Evolutionary conservation across 1,140 invertebrate species (phyloP).

Genomic region (Heliconius eleuchia): DNA sequence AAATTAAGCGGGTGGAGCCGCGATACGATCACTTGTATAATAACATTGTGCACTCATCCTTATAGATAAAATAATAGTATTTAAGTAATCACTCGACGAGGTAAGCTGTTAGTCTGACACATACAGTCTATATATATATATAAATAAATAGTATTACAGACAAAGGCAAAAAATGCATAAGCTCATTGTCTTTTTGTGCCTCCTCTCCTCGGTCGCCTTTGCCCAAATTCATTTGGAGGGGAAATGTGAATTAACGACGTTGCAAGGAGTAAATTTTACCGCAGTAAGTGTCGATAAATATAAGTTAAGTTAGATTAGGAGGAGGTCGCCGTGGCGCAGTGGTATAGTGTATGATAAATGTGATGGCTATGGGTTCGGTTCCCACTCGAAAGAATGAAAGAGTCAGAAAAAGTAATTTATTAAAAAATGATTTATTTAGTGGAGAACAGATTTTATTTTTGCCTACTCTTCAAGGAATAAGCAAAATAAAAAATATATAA

Average conservation of each 20-base stretch:
- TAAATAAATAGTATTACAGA: neutral
- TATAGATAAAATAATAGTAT: conserved; percentile 9
- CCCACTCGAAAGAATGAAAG: too few relatives aligned
- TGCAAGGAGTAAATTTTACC: neutral
- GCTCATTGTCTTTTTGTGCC: neutral
- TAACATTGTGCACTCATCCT: neutral
- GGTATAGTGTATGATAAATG: too few relatives aligned
- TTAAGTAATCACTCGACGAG: neutral
- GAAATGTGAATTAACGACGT: neutral
- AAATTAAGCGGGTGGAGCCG: neutral
- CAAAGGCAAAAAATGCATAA: neutral
- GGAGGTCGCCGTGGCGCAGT: too few relatives aligned
- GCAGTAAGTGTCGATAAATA: neutral
- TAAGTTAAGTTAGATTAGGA: neutral
- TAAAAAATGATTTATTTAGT: too few relatives aligned
- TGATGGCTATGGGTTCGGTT: too few relatives aligned
- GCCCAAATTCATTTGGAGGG: conserved; percentile 2
- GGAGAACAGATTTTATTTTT: too few relatives aligned
- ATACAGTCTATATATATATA: neutral
- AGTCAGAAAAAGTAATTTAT: too few relatives aligned
- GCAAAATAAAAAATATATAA: too few relatives aligned
- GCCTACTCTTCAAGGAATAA: too few relatives aligned
- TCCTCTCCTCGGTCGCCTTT: neutral
- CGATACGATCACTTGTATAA: neutral
- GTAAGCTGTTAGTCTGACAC: neutral